Base-by-base conservation (phyloP, 2,797 vertebrate species). In the Neosilurus hyrtlii region DNA sequence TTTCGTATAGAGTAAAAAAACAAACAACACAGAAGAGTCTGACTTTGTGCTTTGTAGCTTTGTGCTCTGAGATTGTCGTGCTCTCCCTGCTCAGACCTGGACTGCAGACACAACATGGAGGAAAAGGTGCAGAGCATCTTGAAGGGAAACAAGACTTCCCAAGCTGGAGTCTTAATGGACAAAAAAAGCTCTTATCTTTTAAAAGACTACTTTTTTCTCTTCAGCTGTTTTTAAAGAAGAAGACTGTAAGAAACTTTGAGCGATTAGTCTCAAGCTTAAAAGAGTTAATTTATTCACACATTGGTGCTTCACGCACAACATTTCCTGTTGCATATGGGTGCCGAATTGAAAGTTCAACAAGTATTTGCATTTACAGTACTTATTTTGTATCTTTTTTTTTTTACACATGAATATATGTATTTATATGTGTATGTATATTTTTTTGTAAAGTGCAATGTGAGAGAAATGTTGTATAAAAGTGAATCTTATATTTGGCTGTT, bases 1-100 rank as follows among this genome's bases (percentile, higher is more conserved):
- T 93, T 99, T 98, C 92, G 92, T 98, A 85, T 99, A 95, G 94
- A 81, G 85, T 79, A 0, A 1, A 1, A 52, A 49, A 30, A 61
- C 12, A 82, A 24, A 52, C 22, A 9, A 35, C 26, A 35, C 22
- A 76, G 9, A 66, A 10, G 30, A 49, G 56, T n/a, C 66, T 37
- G 20, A 82, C 65, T 66, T 43, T 43, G 37, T 43, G 37, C 37
- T 43, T 6, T 43, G 30, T 4, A 35, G 22, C 30, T 35, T 43
- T 57, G 51, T 49, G 73, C 72, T 43, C 61, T 57, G 10, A 43
- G 62, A 65, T 30, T n/a, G 59, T 16, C 16, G 26, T 54, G 22
- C 57, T 79, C 30, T 81, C 70, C n/a, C 52, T 57, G 76, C 75
- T 79, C 59, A 35, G 79, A 30, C 22, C 51, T 59, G 71, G 59